These are phyloP conservation scores for Apostichopus californicus DNA, from an alignment of 35 echinoderm and acorn worm genomes.

Conservation along the genomic window DNA sequence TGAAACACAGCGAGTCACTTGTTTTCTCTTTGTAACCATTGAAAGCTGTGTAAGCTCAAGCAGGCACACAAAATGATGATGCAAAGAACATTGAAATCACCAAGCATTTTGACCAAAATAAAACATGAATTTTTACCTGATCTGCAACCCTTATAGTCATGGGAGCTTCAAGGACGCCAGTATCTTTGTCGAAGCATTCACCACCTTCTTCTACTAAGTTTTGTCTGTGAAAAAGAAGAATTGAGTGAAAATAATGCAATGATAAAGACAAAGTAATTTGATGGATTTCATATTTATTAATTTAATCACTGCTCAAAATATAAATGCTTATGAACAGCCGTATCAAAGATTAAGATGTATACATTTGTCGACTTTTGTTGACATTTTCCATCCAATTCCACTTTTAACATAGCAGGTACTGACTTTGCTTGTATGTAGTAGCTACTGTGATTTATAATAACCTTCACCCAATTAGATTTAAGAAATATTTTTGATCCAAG, in stretches of 20 bases:
- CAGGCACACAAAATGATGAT: background rate
- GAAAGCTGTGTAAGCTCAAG: background rate
- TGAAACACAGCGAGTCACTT: background rate
- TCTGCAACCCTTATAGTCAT: slow-evolving; percentile 83
- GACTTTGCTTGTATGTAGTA: no score
- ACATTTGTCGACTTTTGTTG: no score
- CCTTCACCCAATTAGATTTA: no score
- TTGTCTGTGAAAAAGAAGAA: slow-evolving; percentile 49
- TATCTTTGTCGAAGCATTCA: slow-evolving; percentile 91
- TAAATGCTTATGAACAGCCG: no score
- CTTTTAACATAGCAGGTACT: no score
- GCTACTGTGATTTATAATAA: no score
- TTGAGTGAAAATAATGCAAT: background rate
- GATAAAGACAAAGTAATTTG: no score
- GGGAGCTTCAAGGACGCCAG: slow-evolving; percentile 90
- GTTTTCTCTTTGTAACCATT: background rate
- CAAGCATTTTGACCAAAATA: background rate
- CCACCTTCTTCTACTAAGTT: slow-evolving; percentile 79
- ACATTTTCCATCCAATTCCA: no score
- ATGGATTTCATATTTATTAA: no score
- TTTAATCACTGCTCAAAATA: no score
- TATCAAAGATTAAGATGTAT: no score
- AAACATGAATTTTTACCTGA: slow-evolving; percentile 1
- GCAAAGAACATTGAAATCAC: background rate
- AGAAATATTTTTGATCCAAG: no score